phyloP scores from a whole-genome alignment of 2,888 invertebrate genomes.

The Xestia sexstrigata region DNA sequence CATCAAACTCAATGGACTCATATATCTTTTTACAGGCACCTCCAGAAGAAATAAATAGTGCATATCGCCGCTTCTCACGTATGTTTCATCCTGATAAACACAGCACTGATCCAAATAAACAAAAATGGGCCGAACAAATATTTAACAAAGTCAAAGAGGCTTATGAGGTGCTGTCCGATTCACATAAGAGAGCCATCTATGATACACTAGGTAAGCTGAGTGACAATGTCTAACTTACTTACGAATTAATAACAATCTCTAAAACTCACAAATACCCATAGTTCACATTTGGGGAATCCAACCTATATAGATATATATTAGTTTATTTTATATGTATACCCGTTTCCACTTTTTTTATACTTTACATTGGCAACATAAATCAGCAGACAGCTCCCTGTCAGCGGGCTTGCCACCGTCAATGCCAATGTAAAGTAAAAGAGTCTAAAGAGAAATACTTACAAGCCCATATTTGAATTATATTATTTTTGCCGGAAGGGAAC shows the following conservation, averaged over 20 bases:
- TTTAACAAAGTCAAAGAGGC: slow-evolving; percentile 98
- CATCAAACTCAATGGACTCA: neutral
- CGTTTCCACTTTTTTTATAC: no score
- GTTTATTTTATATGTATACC: no score
- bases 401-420: no score
- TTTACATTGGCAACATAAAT: no score
- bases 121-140: slow-evolving; percentile 97
- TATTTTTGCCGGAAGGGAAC: no score
- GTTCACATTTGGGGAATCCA: neutral
- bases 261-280: neutral
- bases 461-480: no score
- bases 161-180: slow-evolving; percentile 98
- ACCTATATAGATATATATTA: no score
- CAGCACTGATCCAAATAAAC: slow-evolving; percentile 93
- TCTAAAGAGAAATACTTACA: no score
- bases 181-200: slow-evolving; percentile 98
- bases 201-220: slow-evolving; percentile 91
- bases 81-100: slow-evolving; percentile 99
- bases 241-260: neutral
- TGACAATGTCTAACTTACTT: neutral
- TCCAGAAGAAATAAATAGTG: slow-evolving; percentile 97
- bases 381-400: no score
- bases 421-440: no score
- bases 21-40: slow-evolving; percentile 93
- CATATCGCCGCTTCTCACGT: slow-evolving; percentile 97